These are phyloP conservation scores for Struthidea cinerea DNA, from an alignment of 2,113 vertebrate genomes.

Conservation along the genomic window DNA sequence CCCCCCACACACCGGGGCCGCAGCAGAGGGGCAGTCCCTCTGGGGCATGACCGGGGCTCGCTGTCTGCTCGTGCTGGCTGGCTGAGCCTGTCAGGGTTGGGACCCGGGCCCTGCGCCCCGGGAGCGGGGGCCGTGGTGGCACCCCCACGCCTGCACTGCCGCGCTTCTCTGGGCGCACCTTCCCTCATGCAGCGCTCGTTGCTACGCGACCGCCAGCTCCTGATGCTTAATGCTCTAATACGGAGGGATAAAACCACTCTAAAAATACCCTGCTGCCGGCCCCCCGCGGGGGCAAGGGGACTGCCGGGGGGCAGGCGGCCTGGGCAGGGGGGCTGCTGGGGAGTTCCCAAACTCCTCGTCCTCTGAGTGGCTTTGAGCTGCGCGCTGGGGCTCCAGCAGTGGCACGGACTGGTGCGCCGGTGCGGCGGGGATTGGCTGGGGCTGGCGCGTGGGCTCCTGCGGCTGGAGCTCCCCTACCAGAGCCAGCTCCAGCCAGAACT, in stretches of 20 bases:
- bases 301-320: neutral
- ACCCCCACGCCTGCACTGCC: neutral
- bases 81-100: neutral
- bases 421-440: constrained; percentile 40
- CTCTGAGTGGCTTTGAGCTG: constrained; percentile 7
- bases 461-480: neutral
- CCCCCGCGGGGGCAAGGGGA: neutral
- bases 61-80: neutral
- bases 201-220: constrained; percentile 64
- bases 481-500: neutral
- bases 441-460: constrained; percentile 49
- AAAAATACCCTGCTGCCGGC: constrained; percentile 37
- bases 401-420: neutral
- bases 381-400: neutral
- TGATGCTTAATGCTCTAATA: constrained; percentile 62
- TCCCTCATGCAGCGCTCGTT: constrained; percentile 44
- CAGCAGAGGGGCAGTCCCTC: neutral
- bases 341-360: neutral
- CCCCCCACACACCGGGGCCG: fast-evolving
- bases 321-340: neutral
- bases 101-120: fast-evolving
- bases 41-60: fast-evolving
- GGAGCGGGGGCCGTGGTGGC: neutral
- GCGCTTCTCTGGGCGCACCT: constrained; percentile 8
- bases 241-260: constrained; percentile 54